phyloP scores from a whole-genome alignment of 2,888 invertebrate genomes.

The Zygogramma bicolorata region DNA sequence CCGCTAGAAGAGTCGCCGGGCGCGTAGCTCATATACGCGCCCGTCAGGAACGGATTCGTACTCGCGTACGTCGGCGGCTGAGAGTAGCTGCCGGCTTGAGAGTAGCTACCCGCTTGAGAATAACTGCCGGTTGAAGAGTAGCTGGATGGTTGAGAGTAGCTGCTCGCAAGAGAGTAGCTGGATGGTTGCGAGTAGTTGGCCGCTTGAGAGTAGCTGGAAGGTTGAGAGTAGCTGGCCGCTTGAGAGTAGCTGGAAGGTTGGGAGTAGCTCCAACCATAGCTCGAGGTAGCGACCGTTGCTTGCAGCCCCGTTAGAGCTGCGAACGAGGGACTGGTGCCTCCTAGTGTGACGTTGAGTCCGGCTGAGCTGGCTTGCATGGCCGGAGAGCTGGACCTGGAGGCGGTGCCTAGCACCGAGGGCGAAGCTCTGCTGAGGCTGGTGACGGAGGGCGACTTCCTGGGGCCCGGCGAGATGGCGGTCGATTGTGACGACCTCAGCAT shows the following conservation, averaged over 20 bases:
- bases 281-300: slow-evolving; percentile 45
- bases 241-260: slow-evolving; percentile 52
- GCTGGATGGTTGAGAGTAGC: slow-evolving; percentile 55
- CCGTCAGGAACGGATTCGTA: slow-evolving; percentile 74
- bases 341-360: slow-evolving; percentile 74
- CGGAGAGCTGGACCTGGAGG: slow-evolving; percentile 63
- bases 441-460: slow-evolving; percentile 61
- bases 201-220: slow-evolving; percentile 53
- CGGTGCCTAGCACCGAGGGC: slow-evolving; percentile 62
- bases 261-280: slow-evolving; percentile 49
- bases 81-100: slow-evolving; percentile 60
- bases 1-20: slow-evolving; percentile 57
- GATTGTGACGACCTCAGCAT: slow-evolving; percentile 65
- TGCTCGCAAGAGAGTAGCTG: slow-evolving; percentile 55
- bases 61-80: slow-evolving; percentile 66
- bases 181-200: slow-evolving; percentile 67
- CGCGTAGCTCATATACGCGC: slow-evolving; percentile 64
- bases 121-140: slow-evolving; percentile 66
- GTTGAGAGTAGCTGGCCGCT: slow-evolving; percentile 45
- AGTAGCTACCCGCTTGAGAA: slow-evolving; percentile 52
- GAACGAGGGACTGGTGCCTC: slow-evolving; percentile 65
- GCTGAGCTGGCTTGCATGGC: slow-evolving; percentile 72
- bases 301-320: slow-evolving; percentile 61
- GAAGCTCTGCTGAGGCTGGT: slow-evolving; percentile 65
- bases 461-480: slow-evolving; percentile 52